Base-by-base conservation (phyloP, 2,888 invertebrate species). In the Trichacis sp. region DNA sequence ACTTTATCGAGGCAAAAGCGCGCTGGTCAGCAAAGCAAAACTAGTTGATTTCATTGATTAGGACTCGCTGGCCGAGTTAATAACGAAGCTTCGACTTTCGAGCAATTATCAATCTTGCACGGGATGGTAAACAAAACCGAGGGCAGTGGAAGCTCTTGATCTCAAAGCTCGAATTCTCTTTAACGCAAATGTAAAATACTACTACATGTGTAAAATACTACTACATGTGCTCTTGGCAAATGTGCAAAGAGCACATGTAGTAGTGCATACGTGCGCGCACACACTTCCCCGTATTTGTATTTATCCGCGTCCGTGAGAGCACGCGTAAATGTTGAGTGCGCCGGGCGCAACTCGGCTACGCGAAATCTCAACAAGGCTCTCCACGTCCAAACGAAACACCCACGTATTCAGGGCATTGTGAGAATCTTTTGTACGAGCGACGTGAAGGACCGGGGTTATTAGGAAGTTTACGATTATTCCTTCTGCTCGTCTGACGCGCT, bases 81-180 rank as follows among this genome's bases (percentile, higher is more conserved):
- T 61, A 43, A 50, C 48, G 42, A 61, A 54, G 50, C 38, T 50
- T 43, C 11, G 49, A 54, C 48, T 19, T 30, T 17, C 48, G 19
- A 19, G 43, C 43, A 43, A 43, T 49, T 54, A 43, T 60, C 47
- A 54, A 54, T 40, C 53, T 59, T 33, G 48, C 19, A 17, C 17
- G n/a, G 5, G 20, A 30, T 33, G 53, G 54, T 49, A 60, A 60
- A 60, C 60, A 53, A 60, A 54, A 54, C 36, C 43, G 9, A 24
- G 1, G 17, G 48, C 17, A 33, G 50, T 50, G 19, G 18, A 54
- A 61, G 49, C 60, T 33, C 53, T 54, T 54, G 60, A 60, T 60
- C 55, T 56, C 56, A 48, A 46, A 30, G 38, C 36, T 61, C 51
- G 54, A 56, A 61, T 61, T 61, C 55, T 61, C 55, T 61, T 55